Evolutionary conservation across 2,113 vertebrate species (phyloP).

Genomic region (Lampris megalopsis): DNA sequence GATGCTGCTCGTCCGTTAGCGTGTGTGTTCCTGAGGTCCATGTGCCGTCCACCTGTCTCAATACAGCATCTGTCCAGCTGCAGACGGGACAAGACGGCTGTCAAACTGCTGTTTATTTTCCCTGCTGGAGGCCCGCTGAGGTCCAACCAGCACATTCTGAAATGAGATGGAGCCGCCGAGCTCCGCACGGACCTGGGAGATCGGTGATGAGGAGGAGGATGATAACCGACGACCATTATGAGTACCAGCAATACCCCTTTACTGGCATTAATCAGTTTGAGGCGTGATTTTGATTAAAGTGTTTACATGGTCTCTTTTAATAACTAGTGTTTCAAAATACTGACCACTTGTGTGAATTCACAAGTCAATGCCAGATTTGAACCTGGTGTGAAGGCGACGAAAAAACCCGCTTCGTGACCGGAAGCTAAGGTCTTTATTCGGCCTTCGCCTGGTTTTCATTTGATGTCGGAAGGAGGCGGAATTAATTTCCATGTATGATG

Average conservation of each 20-base stretch:
- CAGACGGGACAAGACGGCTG: conserved; percentile 37
- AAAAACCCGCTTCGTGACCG: too few species aligned
- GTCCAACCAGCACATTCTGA: conserved; percentile 20
- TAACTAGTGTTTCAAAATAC: too few species aligned
- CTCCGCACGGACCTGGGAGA: conserved; percentile 5
- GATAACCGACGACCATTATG: background rate
- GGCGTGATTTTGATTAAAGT: too few species aligned
- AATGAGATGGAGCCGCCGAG: background rate
- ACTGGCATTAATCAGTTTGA: background rate
- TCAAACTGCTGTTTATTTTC: conserved; percentile 62
- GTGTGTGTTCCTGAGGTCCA: conserved; percentile 54
- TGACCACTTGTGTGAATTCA: too few species aligned
- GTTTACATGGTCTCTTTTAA: too few species aligned
- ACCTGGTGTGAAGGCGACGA: too few species aligned
- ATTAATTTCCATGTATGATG: too few species aligned
- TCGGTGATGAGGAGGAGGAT: conserved; percentile 1
- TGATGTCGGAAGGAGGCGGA: too few species aligned
- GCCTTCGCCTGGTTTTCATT: too few species aligned
- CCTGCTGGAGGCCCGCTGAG: conserved; percentile 57
- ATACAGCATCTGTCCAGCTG: conserved; percentile 70
- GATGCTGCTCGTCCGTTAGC: conserved; percentile 35
- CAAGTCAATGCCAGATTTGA: too few species aligned
- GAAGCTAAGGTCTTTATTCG: too few species aligned
- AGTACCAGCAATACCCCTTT: background rate
- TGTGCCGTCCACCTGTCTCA: conserved; percentile 77